These are phyloP conservation scores for Coreius guichenoti DNA, from an alignment of 2,797 vertebrate genomes.

Conservation along the genomic window DNA sequence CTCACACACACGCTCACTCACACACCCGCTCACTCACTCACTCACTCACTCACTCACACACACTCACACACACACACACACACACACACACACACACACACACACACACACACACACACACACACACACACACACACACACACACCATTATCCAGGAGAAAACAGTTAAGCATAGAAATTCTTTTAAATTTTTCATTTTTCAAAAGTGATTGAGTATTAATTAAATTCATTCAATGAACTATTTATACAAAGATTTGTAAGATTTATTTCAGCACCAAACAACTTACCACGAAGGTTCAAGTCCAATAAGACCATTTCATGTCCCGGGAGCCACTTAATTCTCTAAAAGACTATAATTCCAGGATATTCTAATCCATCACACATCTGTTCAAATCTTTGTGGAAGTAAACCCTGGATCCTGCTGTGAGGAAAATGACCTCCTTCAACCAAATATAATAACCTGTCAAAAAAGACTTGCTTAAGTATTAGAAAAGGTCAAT, in stretches of 20 bases:
- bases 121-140: background rate
- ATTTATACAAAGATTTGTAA: no score
- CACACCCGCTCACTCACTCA: background rate
- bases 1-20: background rate
- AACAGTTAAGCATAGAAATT: background rate
- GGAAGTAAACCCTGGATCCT: background rate
- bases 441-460: background rate
- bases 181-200: background rate
- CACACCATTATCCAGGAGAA: background rate
- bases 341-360: background rate
- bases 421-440: background rate
- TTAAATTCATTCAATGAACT: background rate
- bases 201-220: background rate
- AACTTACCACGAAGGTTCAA: background rate
- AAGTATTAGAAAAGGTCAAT: slow-evolving; percentile 3
- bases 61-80: no score
- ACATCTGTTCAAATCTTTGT: slow-evolving; percentile 17
- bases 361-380: background rate
- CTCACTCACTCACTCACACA: no score
- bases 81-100: no score
- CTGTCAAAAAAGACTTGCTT: background rate
- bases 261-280: background rate
- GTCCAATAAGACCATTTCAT: background rate
- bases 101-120: background rate
- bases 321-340: background rate